A percentile compares a stretch with the other conserved stretches of the same genome.
Evolutionary conservation across 2,797 vertebrate genomes (phyloP).

Genomic region (Ispidina lecontei): DNA sequence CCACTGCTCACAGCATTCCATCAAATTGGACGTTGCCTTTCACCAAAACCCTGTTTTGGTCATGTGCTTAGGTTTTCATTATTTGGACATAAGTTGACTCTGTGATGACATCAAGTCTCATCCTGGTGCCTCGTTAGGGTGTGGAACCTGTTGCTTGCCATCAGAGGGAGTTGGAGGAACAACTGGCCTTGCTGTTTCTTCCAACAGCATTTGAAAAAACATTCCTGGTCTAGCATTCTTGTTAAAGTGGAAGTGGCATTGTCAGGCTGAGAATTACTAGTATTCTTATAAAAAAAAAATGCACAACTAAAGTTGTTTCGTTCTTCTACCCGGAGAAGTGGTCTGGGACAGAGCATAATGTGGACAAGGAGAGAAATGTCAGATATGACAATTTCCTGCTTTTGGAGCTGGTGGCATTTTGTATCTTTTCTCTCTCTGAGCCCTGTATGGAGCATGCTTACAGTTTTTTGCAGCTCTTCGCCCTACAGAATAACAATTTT

Average conservation of each 20-base stretch:
- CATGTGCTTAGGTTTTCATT: neutral
- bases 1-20: neutral
- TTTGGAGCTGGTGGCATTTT: neutral
- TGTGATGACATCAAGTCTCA: neutral
- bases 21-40: neutral
- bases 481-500: neutral
- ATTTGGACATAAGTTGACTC: rapidly evolving
- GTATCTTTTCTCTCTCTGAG: neutral
- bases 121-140: neutral
- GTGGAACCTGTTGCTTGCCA: neutral
- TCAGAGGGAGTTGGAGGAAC: constrained; percentile 32
- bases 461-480: neutral
- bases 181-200: neutral
- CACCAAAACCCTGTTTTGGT: neutral
- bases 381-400: neutral
- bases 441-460: neutral
- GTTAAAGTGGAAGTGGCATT: neutral
- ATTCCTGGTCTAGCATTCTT: neutral
- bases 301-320: neutral
- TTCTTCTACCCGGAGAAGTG: neutral
- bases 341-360: rapidly evolving
- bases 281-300: neutral
- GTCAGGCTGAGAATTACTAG: neutral
- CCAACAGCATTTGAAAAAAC: rapidly evolving
- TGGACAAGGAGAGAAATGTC: neutral